A percentile compares a stretch with the other conserved stretches of the same genome.
Evolutionary conservation across 2,113 vertebrate genomes (phyloP).

Genomic region (Raja brachyura): DNA sequence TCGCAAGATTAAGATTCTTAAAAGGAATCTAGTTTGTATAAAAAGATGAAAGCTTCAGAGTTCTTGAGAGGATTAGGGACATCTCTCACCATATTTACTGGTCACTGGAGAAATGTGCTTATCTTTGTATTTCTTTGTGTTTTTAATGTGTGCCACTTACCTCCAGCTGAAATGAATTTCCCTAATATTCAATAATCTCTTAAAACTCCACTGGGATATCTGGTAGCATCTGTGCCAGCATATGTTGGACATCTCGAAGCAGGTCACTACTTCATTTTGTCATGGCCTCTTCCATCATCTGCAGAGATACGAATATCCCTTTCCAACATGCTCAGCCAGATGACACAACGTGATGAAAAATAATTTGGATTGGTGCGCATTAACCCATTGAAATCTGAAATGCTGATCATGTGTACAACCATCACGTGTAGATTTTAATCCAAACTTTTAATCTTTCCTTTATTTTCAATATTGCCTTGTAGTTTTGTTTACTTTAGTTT

Average conservation of each 20-base stretch:
- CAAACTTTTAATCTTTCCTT: background rate
- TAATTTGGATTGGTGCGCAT: constrained; percentile 52
- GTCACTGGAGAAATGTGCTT: constrained; percentile 6
- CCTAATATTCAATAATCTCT: constrained; percentile 72
- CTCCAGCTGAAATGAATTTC: constrained; percentile 55
- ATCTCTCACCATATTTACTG: background rate
- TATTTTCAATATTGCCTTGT: constrained; percentile 1
- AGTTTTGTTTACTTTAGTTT: too few relatives aligned
- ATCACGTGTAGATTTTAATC: background rate
- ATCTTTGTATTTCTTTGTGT: constrained; percentile 28
- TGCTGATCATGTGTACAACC: background rate
- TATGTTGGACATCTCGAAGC: constrained; percentile 62
- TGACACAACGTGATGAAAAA: constrained; percentile 50
- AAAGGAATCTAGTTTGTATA: background rate
- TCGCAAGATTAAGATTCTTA: constrained; percentile 4
- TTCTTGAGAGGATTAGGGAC: constrained; percentile 7
- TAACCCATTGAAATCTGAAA: constrained; percentile 43
- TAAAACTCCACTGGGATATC: constrained; percentile 46
- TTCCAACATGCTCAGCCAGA: constrained; percentile 45
- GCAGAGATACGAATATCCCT: constrained; percentile 50
- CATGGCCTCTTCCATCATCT: constrained; percentile 50
- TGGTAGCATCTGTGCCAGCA: constrained; percentile 61
- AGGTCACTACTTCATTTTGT: constrained; percentile 58
- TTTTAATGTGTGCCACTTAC: constrained; percentile 45
- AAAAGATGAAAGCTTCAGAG: background rate